Evolutionary conservation across 2,888 invertebrate genomes (phyloP).

Genomic region (Sarcophaga caerulescens): DNA sequence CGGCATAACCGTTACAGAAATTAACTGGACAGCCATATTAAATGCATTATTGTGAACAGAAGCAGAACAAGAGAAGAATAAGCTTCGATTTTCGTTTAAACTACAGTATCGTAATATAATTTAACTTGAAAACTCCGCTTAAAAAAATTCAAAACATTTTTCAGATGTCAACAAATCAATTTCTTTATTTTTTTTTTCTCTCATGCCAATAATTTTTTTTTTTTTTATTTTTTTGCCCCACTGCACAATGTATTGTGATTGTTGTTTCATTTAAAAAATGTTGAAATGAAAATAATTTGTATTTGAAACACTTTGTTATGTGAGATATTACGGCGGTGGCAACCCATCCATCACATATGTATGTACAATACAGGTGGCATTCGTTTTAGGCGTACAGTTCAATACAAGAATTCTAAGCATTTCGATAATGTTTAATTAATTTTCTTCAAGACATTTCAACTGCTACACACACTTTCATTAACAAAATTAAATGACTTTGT

Average conservation of each 20-base stretch:
- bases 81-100: no score
- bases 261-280: neutral
- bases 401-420: neutral
- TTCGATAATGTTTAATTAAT: neutral
- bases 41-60: no score
- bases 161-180: no score
- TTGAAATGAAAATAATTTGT: neutral
- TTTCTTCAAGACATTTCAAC: neutral
- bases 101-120: no score
- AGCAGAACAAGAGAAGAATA: no score
- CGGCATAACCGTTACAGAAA: no score
- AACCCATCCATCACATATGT: neutral
- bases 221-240: neutral
- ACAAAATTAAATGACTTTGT: neutral
- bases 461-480: neutral
- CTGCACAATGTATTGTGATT: neutral
- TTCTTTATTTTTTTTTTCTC: neutral
- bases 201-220: conserved; percentile 32
- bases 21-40: no score
- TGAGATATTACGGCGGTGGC: conserved; percentile 21
- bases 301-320: conserved; percentile 61
- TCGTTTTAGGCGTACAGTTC: neutral
- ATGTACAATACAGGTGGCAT: conserved; percentile 40
- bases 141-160: no score
- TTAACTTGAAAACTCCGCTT: no score